Percentiles rank a stretch among this genome's conserved stretches.
Conservation (phyloP, 2,113 vertebrate species). For the Podarcis cretensis region DNA sequence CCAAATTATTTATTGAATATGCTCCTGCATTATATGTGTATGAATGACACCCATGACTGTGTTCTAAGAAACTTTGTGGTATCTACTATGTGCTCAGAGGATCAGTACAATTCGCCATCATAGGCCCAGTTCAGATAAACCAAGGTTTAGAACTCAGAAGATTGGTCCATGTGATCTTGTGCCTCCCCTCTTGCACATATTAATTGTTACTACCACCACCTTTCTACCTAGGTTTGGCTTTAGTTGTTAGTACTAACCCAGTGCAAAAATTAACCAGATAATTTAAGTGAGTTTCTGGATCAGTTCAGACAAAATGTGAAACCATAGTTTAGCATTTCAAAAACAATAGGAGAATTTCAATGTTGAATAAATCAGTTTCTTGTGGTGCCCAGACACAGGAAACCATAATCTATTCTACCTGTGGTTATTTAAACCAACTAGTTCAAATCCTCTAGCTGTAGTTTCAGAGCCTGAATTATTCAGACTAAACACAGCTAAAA, state of each 20-base stretch:
- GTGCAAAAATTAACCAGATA: background rate
- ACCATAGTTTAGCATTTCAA: background rate
- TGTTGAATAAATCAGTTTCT: background rate
- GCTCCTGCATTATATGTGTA: background rate
- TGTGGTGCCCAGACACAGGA: background rate
- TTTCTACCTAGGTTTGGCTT: background rate
- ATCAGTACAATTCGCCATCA: background rate
- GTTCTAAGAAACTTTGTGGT: background rate
- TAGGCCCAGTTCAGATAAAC: background rate
- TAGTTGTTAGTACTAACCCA: background rate
- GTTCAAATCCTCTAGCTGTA: background rate
- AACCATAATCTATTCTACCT: background rate
- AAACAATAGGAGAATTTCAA: background rate
- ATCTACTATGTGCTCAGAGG: background rate
- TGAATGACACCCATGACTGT: background rate
- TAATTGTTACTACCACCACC: background rate
- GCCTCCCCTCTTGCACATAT: background rate
- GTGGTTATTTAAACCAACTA: background rate
- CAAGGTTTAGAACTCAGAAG: background rate
- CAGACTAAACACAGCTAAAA: background rate
- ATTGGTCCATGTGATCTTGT: background rate
- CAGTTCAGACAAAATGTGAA: background rate
- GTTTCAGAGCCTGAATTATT: background rate
- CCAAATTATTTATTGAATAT: background rate
- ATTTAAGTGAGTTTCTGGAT: background rate